Evolutionary conservation across 2,888 invertebrate genomes (phyloP), one percentile per base, ranked within the genome.

Genomic region (Folsomia manolachei): DNA sequence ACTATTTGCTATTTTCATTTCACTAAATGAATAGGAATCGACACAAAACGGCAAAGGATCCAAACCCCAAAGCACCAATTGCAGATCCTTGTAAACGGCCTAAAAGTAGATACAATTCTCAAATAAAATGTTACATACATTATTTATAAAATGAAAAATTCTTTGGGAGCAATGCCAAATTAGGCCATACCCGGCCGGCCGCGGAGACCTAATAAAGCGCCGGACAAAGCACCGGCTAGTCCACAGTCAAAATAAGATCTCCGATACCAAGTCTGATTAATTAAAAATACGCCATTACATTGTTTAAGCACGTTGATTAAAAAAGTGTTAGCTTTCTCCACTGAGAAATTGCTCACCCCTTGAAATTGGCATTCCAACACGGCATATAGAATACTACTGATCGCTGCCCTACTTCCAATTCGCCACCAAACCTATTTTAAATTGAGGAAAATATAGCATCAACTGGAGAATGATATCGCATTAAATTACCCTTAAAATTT

Each of bases 371-470:
- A 63, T 24, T 63, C 24, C 9, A 63, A 7, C 21, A 11, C 7
- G n/a, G 24, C 9, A 26, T 63, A 63, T 9, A 63, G 25, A 9
- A 19, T n/a, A 63, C 7, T n/a, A 9, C 24, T 9, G 14, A 63
- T 9, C 11, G n/a, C 24, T 19, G 7, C 21, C 25, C 25, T 23
- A 24, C 24, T 24, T 24, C 24, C 63, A 4, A 63, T 7, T 4
- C 63, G 63, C 63, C 63, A 63, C 21, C 25, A 63, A 25, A 63
- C 63, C n/a, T n/a, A n/a, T n/a, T n/a, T n/a, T n/a, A n/a, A n/a
- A n/a, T n/a, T n/a, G n/a, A n/a, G n/a, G n/a, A n/a, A n/a, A n/a
- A n/a, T n/a, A n/a, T n/a, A n/a, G n/a, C n/a, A n/a, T n/a, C n/a
- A n/a, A n/a, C n/a, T n/a, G n/a, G n/a, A n/a, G n/a, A n/a, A n/a